Evolutionary conservation across 2,113 vertebrate genomes (phyloP).

Genomic region (Archocentrus centrarchus): DNA sequence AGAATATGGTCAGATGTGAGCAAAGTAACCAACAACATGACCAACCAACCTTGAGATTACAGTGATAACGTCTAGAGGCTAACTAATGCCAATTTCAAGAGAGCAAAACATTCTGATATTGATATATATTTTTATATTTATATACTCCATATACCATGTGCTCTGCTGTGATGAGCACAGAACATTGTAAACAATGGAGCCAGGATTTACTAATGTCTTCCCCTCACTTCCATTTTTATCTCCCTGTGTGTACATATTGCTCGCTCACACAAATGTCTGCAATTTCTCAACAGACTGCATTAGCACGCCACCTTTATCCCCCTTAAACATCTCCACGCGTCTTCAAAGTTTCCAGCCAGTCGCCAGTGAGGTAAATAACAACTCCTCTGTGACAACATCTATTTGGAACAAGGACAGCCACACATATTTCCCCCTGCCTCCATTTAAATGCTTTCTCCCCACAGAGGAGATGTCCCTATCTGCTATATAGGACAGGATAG

Average conservation of each 20-base stretch:
- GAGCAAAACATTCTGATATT: background rate
- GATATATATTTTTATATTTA: background rate
- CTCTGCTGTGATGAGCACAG: background rate
- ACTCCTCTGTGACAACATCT: slow-evolving; percentile 59
- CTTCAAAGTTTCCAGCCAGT: slow-evolving; percentile 40
- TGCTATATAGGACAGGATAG: slow-evolving; percentile 62
- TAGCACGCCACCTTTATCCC: slow-evolving; percentile 23
- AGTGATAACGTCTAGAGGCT: no score
- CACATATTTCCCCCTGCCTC: slow-evolving; percentile 22
- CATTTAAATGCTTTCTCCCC: slow-evolving; percentile 49
- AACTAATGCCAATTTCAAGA: no score
- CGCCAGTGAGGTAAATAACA: slow-evolving; percentile 43
- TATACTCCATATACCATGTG: background rate
- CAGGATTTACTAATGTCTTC: background rate
- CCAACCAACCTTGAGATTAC: no score
- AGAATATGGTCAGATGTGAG: no score
- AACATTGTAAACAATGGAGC: background rate
- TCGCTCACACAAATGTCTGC: slow-evolving; percentile 25
- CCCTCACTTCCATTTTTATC: background rate
- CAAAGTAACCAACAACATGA: no score
- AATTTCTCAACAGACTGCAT: slow-evolving; percentile 34
- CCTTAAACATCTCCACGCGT: slow-evolving; percentile 45
- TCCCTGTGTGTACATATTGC: background rate
- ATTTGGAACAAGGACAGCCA: slow-evolving; percentile 59
- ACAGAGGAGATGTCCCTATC: slow-evolving; percentile 63